Percentiles rank a stretch among this genome's conserved stretches.
These are phyloP conservation scores for Argya squamiceps DNA, from an alignment of 2,797 vertebrate species.

Conservation along the genomic window DNA sequence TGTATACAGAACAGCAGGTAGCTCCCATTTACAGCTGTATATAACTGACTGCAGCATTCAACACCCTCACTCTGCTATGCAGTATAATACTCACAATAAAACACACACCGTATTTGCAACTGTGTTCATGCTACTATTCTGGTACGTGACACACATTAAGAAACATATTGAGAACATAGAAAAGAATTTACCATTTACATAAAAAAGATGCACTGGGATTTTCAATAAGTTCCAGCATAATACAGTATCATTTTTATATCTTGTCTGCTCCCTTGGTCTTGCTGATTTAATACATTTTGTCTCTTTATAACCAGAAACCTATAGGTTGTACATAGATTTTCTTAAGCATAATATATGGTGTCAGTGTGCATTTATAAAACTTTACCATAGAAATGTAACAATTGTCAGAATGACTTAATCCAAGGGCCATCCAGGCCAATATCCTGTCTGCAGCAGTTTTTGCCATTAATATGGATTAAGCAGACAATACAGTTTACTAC, in stretches of 20 bases:
- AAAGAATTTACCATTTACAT: slow-evolving; percentile 54
- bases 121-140: slow-evolving; percentile 15
- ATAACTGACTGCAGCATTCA: slow-evolving; percentile 58
- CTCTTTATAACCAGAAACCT: background rate
- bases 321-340: slow-evolving; percentile 1
- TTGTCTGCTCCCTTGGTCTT: slow-evolving; percentile 10
- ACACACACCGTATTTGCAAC: slow-evolving; percentile 50
- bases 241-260: slow-evolving; percentile 34
- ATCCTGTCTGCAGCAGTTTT: slow-evolving; percentile 2
- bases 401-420: background rate
- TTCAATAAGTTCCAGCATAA: slow-evolving; percentile 49
- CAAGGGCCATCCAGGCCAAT: background rate
- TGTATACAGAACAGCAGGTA: slow-evolving; percentile 51
- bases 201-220: slow-evolving; percentile 47
- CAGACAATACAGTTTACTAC: slow-evolving; percentile 11
- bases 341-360: background rate
- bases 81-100: slow-evolving; percentile 60
- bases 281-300: slow-evolving; percentile 24
- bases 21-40: slow-evolving; percentile 53
- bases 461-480: slow-evolving; percentile 15
- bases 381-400: background rate
- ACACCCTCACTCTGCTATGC: slow-evolving; percentile 44
- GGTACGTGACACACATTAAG: slow-evolving; percentile 51
- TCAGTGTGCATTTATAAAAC: slow-evolving; percentile 18
- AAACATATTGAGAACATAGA: slow-evolving; percentile 26